phyloP scores from a whole-genome alignment of 2,113 vertebrate species.

The Cyanistes caeruleus region DNA sequence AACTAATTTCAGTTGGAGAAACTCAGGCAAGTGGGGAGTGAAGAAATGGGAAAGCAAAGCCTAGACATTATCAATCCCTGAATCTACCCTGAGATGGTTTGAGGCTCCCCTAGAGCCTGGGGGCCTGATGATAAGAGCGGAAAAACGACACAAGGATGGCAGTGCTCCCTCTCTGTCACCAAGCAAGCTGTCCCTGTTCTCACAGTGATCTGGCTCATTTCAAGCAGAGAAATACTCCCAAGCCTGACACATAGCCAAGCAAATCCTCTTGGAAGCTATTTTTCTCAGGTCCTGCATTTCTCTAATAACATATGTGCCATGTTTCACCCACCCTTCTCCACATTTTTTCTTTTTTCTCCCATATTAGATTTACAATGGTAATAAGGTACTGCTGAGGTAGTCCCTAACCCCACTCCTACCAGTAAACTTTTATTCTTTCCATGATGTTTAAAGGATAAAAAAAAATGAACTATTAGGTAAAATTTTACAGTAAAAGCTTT shows the following conservation, averaged over 20 bases:
- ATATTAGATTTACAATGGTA: not conserved
- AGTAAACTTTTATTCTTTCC: not conserved
- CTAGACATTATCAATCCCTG: not conserved
- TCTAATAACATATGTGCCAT: not conserved
- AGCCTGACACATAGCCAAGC: not conserved
- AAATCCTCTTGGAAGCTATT: slow-evolving; percentile 7
- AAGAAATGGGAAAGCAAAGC: not conserved
- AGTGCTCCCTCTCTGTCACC: too few relatives aligned
- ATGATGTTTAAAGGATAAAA: not conserved
- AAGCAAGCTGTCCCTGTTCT: too few relatives aligned
- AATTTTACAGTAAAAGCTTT: slow-evolving; percentile 10
- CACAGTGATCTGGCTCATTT: not conserved
- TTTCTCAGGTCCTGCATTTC: not conserved
- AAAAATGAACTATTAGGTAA: not conserved
- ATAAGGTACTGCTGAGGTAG: not conserved
- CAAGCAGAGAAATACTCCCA: not conserved
- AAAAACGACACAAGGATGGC: too few relatives aligned
- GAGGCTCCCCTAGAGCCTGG: too few relatives aligned
- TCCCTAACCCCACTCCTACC: not conserved
- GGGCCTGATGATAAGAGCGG: too few relatives aligned
- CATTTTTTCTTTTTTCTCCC: not conserved
- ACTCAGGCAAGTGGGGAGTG: not conserved
- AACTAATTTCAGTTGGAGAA: too few relatives aligned
- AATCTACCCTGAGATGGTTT: too few relatives aligned
- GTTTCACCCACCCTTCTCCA: not conserved